Evolutionary conservation across 1,140 invertebrate genomes (phyloP).

Genomic region (Protaetia brevitarsis): DNA sequence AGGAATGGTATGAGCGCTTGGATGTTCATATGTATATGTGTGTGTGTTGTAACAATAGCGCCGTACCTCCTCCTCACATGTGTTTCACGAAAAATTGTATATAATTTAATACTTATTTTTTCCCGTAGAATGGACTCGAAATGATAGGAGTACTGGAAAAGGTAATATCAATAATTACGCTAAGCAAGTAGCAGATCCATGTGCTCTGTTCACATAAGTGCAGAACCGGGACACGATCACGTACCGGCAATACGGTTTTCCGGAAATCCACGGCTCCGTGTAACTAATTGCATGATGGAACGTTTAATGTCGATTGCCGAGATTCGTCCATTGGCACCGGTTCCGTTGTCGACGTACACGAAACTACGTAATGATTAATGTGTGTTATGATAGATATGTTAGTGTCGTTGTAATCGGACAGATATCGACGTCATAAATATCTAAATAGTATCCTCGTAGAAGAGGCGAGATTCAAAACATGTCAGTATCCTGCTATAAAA

Average conservation of each 20-base stretch:
- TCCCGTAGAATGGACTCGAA: slow-evolving; percentile 43
- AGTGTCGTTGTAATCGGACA: too few relatives aligned
- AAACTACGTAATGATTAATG: too few relatives aligned
- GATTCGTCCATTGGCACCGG: background rate
- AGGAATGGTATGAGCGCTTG: background rate
- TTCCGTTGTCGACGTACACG: background rate
- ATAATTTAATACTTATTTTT: slow-evolving; percentile 43
- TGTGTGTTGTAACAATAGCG: slow-evolving; percentile 34
- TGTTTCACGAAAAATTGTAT: slow-evolving; percentile 44
- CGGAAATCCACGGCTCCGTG: slow-evolving; percentile 24
- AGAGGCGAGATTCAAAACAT: too few relatives aligned
- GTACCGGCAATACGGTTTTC: slow-evolving; percentile 10
- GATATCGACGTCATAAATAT: too few relatives aligned
- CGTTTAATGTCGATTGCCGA: slow-evolving; percentile 12
- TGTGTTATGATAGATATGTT: too few relatives aligned
- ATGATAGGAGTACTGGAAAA: slow-evolving; percentile 39
- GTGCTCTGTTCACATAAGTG: slow-evolving; percentile 42
- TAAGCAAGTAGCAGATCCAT: slow-evolving; percentile 43
- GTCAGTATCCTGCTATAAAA: too few relatives aligned
- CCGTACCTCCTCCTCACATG: slow-evolving; percentile 35
- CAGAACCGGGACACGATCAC: slow-evolving; percentile 20
- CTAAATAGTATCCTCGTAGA: too few relatives aligned
- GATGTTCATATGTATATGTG: background rate
- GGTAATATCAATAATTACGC: slow-evolving; percentile 45
- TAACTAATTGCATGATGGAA: slow-evolving; percentile 25